Base-by-base conservation (phyloP, 2,888 invertebrate genomes). In the Agrochola lota region DNA sequence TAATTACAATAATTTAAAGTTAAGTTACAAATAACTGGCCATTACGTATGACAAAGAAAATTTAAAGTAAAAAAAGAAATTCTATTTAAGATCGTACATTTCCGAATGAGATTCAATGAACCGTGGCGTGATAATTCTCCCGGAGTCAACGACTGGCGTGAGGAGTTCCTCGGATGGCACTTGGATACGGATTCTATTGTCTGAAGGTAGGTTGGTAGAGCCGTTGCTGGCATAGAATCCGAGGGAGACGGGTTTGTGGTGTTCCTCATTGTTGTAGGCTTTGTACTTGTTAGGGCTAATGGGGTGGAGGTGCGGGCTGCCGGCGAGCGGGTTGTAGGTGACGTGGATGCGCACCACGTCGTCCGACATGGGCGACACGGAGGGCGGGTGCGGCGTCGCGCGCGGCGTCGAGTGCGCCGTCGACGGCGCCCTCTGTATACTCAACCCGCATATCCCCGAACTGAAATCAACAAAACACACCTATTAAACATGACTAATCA, bases 341-440 rank as follows among this genome's bases (percentile, higher is more conserved):
- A 98, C 98, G 94, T 98, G 98, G 85, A 98, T 98, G 81, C 98
- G 97, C 71, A 98, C 97, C 67, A 98, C 97, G 93, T 98, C 98
- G 67, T 96, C 97, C 0, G 95, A 94, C 64, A 95, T 91, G 0
- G 98, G 98, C 40, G 98, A 97, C 68, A 97, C 97, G 78, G 97
- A 97, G 5, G 97, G 97, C 1, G 97, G 97, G 80, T 97, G 97
- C 9, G 98, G 97, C 0, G 97, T 98, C 49, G 97, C 97, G 49
- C 98, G 95, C 5, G 98, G 98, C 0, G 98, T 98, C 5, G 97
- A 97, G 84, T 97, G 97, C 26, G 97, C 93, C 62, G 97, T 97
- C 49, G 96, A 97, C 71, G 97, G 96, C 60, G 95, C 97, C 78
- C 97, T 91, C 88, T 97, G 97, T 83, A 97, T 95, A 83, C 97